A percentile compares a stretch with the other conserved stretches of the same genome.
phyloP scores from a whole-genome alignment of 2,797 vertebrate species.

The Kryptolebias ocellatus region DNA sequence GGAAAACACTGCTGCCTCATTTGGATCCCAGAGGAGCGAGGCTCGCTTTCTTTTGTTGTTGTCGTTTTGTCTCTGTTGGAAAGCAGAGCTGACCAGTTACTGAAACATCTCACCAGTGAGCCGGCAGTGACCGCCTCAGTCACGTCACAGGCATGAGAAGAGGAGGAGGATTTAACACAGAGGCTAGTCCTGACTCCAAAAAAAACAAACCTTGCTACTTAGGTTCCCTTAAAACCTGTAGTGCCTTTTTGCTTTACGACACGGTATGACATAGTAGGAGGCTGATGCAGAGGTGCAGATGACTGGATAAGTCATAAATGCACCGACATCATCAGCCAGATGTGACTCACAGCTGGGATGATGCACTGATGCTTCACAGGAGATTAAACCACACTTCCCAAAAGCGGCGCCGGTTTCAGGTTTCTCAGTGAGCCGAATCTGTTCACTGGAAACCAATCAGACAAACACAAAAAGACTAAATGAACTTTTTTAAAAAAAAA shows the following conservation, averaged over 20 bases:
- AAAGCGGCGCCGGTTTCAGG: slow-evolving; percentile 7
- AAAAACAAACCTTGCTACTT: not conserved
- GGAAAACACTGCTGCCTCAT: slow-evolving; percentile 9
- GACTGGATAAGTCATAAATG: not conserved
- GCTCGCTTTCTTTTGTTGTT: not conserved
- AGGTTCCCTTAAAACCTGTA: not conserved
- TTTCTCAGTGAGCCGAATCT: slow-evolving; percentile 7
- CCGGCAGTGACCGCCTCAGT: slow-evolving; percentile 22
- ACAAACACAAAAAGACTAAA: slow-evolving; percentile 28
- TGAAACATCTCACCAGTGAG: slow-evolving; percentile 30
- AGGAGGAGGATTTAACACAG: slow-evolving; percentile 23
- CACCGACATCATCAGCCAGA: slow-evolving; percentile 2
- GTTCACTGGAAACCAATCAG: slow-evolving; percentile 25
- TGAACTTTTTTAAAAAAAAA: not conserved
- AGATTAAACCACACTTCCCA: not conserved
- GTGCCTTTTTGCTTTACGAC: not conserved
- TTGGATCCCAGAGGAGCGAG: slow-evolving; percentile 15
- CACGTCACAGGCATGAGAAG: slow-evolving; percentile 1
- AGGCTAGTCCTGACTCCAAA: slow-evolving; percentile 12
- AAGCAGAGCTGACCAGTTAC: slow-evolving; percentile 48
- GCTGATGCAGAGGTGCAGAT: not conserved
- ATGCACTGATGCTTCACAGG: not conserved
- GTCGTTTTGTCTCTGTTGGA: slow-evolving; percentile 21
- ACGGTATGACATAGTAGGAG: no score
- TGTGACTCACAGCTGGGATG: slow-evolving; percentile 24